Evolutionary conservation across 1,140 invertebrate genomes (phyloP).

Genomic region (Meteorus sp.): DNA sequence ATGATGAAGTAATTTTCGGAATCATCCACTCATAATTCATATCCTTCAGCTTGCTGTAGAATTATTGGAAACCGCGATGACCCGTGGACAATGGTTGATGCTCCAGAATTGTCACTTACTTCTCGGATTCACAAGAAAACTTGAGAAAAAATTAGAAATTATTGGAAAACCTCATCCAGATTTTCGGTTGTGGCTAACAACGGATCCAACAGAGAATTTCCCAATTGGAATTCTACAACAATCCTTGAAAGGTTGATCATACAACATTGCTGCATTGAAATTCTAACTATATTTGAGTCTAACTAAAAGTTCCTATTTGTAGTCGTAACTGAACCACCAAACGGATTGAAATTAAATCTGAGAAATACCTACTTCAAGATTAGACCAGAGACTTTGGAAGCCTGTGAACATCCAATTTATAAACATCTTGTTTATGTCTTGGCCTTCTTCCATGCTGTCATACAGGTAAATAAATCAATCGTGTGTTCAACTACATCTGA

Average conservation of each 20-base stretch:
- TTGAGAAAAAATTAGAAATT: conserved; percentile 82
- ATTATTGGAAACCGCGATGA: conserved; percentile 72
- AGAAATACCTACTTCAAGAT: conserved; percentile 87
- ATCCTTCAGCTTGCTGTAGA: conserved; percentile 67
- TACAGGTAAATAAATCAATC: conserved; percentile 65
- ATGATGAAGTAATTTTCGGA: neutral
- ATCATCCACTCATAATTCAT: neutral
- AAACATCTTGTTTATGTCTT: conserved; percentile 81
- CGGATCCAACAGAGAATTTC: conserved; percentile 80
- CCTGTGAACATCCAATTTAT: conserved; percentile 73
- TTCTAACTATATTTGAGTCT: no score
- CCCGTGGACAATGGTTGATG: conserved; percentile 85
- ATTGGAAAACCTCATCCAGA: conserved; percentile 81
- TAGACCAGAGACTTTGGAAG: conserved; percentile 67
- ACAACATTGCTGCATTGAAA: no score
- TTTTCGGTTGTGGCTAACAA: conserved; percentile 91
- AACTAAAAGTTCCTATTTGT: no score
- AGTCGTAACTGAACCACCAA: conserved; percentile 89
- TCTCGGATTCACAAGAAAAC: conserved; percentile 73
- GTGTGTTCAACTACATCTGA: neutral
- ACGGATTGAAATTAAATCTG: conserved; percentile 87
- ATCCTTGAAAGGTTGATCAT: conserved; percentile 73
- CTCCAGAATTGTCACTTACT: conserved; percentile 89
- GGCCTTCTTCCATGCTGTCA: conserved; percentile 88
- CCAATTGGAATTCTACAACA: conserved; percentile 87